Evolutionary conservation across 1,140 invertebrate species (phyloP), one percentile per base, ranked within the genome.

Genomic region (Leucophenga varia): DNA sequence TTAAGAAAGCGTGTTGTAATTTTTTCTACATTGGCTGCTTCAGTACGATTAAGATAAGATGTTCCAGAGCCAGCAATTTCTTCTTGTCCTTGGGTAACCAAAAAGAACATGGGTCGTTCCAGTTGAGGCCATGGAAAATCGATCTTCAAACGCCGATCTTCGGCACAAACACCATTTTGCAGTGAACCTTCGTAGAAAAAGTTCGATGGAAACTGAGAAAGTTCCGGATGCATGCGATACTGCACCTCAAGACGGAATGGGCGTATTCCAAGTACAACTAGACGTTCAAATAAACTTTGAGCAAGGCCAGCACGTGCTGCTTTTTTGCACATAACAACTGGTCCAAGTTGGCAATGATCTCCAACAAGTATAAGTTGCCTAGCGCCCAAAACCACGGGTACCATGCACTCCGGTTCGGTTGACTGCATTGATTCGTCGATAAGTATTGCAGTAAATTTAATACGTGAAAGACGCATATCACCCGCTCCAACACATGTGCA

Each of bases 251-350:
- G 78, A 1, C 95, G 84, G 74, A 97, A 94, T 0, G 95, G 95
- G 34, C 94, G 81, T 51, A 97, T 97, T 8, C 95, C 95, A 3
- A 99, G 80, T 0, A 99, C 93, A 0, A 99, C 97, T 0, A 99
- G 79, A 12, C 97, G 81, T 74, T 99, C 97, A 77, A 99, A 99
- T 5, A 99, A 79, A 12, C 95, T 98, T 74, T 99, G 96, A 0
- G 93, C 95, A 2, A 99, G 82, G 0, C 97, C 97, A 18, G 97
- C 96, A 42, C 91, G 84, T 0, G 95, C 94, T 0, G 97, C 96
- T 75, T 98, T 98, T 75, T 99, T 99, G 77, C 96, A 99, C 95
- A 99, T 99, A 0, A 98, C 95, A 0, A 98, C 95, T 1, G 96
- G 96, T 0, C 96, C 95, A 19, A 99, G 79, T 77, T 99, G 97